Percentiles rank a stretch among this genome's conserved stretches.
Evolutionary conservation across 2,888 invertebrate genomes (phyloP).

Genomic region (Osedax fenrisi): DNA sequence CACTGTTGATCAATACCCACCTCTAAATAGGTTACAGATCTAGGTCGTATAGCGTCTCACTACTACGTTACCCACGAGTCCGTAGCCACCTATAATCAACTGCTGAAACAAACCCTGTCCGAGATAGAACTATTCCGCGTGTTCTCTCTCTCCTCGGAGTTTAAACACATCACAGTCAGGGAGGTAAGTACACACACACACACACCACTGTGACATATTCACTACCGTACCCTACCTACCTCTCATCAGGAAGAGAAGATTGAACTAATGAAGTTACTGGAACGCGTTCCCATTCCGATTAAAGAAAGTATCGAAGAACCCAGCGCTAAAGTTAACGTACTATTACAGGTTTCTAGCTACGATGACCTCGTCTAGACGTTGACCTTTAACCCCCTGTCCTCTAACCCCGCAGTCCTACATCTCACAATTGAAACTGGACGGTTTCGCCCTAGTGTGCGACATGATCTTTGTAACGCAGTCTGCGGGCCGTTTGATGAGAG

Average conservation of each 20-base stretch:
- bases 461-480: slow-evolving; percentile 99
- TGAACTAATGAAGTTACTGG: slow-evolving; percentile 86
- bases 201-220: background rate
- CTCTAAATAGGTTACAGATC: slow-evolving; percentile 76
- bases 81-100: slow-evolving; percentile 87
- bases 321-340: slow-evolving; percentile 83
- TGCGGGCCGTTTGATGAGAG: slow-evolving; percentile 80
- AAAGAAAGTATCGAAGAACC: slow-evolving; percentile 97
- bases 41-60: slow-evolving; percentile 93
- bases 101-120: slow-evolving; percentile 84
- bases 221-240: too few species aligned
- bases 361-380: too few species aligned
- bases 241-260: slow-evolving; percentile 71
- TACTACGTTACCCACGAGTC: slow-evolving; percentile 95
- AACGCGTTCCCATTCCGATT: slow-evolving; percentile 91
- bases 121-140: slow-evolving; percentile 92
- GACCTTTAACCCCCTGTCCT: background rate
- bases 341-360: slow-evolving; percentile 51
- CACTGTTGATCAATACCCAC: too few species aligned
- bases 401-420: slow-evolving; percentile 77
- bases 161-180: slow-evolving; percentile 73
- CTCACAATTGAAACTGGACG: slow-evolving; percentile 89
- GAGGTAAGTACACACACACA: slow-evolving; percentile 43
- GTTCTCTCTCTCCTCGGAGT: slow-evolving; percentile 94
- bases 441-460: slow-evolving; percentile 94